phyloP scores from a whole-genome alignment of 2,113 vertebrate genomes.

The Cynoglossus semilaevis region DNA sequence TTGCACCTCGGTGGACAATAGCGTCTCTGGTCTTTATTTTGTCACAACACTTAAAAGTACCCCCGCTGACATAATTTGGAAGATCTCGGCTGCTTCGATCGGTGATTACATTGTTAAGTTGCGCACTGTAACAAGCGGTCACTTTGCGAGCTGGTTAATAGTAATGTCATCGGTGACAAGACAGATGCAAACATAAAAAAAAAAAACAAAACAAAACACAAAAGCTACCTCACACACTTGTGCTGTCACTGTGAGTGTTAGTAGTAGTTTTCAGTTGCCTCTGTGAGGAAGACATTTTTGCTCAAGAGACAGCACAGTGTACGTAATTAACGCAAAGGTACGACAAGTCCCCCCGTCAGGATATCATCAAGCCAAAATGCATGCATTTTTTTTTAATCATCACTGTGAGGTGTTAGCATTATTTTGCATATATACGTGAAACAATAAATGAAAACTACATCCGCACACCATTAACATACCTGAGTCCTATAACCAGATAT shows the following conservation, averaged over 20 bases:
- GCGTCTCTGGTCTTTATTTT: conserved; percentile 36
- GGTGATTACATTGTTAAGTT: conserved; percentile 50
- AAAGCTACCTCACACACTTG: conserved; percentile 69
- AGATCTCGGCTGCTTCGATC: conserved; percentile 72
- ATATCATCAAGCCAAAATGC: conserved; percentile 72
- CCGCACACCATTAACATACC: conserved; percentile 63
- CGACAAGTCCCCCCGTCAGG: conserved; percentile 48
- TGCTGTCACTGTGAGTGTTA: conserved; percentile 64
- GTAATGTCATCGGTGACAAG: conserved; percentile 29
- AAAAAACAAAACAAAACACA: conserved; percentile 44
- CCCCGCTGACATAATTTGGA: conserved; percentile 73
- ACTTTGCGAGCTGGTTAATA: conserved; percentile 43
- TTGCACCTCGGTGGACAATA: conserved; percentile 56
- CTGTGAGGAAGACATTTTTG: conserved; percentile 72
- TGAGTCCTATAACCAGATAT: conserved; percentile 65
- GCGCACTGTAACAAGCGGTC: conserved; percentile 56
- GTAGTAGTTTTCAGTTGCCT: conserved; percentile 66
- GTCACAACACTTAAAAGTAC: conserved; percentile 33
- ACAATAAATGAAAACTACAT: conserved; percentile 64
- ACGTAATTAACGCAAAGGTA: conserved; percentile 62
- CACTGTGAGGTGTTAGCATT: conserved; percentile 75
- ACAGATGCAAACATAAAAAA: conserved; percentile 49
- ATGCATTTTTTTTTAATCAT: conserved; percentile 72
- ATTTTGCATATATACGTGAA: conserved; percentile 71
- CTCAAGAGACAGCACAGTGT: conserved; percentile 74